phyloP scores from a whole-genome alignment of 2,113 vertebrate genomes.

The Ctenodactylus gundi region DNA sequence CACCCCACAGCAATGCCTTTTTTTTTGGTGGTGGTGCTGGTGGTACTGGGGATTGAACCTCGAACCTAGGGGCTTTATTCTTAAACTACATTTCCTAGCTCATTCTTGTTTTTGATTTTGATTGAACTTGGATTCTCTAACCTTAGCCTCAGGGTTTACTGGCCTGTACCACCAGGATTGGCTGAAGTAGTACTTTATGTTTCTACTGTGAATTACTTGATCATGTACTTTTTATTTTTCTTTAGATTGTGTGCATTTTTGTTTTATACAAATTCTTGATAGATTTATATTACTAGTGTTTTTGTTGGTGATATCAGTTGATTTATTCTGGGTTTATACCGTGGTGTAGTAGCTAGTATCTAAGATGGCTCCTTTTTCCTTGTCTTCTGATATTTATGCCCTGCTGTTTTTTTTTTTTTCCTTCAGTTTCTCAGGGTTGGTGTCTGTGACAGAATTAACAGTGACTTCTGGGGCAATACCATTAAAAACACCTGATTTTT shows the following conservation, averaged over 20 bases:
- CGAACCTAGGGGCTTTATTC: neutral
- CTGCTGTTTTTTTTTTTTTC: too few relatives aligned
- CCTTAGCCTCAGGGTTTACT: too few relatives aligned
- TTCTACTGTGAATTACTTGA: slow-evolving; percentile 27
- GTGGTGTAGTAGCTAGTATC: neutral
- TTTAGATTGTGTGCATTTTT: slow-evolving; percentile 31
- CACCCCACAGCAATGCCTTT: neutral
- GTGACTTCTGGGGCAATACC: neutral
- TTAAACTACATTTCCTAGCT: neutral
- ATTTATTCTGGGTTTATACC: neutral
- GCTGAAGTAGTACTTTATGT: too few relatives aligned
- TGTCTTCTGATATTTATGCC: neutral
- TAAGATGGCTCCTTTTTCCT: neutral
- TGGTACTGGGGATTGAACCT: neutral
- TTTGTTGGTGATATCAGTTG: neutral
- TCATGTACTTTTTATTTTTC: neutral
- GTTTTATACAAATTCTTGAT: neutral
- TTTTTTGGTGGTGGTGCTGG: too few relatives aligned
- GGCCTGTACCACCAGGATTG: too few relatives aligned
- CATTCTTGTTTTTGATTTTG: neutral
- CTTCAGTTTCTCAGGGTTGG: neutral
- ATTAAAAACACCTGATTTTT: neutral
- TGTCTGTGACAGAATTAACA: neutral
- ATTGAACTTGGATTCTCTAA: neutral
- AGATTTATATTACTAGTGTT: neutral